Percentiles rank a stretch among this genome's conserved stretches.
Conservation (phyloP, 1,140 invertebrate species). For the Belonocnema kinseyi region DNA sequence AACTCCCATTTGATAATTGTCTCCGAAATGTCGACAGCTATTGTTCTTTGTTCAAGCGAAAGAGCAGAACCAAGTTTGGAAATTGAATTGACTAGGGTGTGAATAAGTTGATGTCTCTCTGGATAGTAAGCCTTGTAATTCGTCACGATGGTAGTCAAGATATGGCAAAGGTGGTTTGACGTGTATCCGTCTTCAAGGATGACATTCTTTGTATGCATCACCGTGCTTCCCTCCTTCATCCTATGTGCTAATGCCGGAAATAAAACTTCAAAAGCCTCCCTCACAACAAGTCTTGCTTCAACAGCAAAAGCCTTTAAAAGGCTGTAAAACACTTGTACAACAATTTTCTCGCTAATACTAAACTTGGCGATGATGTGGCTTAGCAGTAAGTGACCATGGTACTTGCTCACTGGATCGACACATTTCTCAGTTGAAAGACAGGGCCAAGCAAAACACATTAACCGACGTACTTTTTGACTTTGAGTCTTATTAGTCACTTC, state of each 20-base stretch:
- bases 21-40: conserved; percentile 97
- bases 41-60: conserved; percentile 92
- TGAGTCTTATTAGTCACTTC: conserved; percentile 95
- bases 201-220: conserved; percentile 99
- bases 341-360: conserved; percentile 97
- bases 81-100: conserved; percentile 96
- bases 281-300: conserved; percentile 93
- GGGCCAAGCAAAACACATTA: conserved; percentile 99
- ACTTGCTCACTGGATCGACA: conserved; percentile 95
- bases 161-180: conserved; percentile 96
- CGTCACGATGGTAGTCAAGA: conserved; percentile 94
- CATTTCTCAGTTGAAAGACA: conserved; percentile 95
- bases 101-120: conserved; percentile 94
- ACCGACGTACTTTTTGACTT: conserved; percentile 90
- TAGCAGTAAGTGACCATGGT: conserved; percentile 96
- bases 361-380: conserved; percentile 99
- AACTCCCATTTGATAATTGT: conserved; percentile 99
- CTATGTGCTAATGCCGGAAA: conserved; percentile 96
- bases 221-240: conserved; percentile 97
- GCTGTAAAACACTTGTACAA: conserved; percentile 97
- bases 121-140: conserved; percentile 98
- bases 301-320: conserved; percentile 96
- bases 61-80: conserved; percentile 93
- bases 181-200: conserved; percentile 98
- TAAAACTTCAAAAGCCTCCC: conserved; percentile 96